Conservation (phyloP, 2,113 vertebrate genomes). For the Irena cyanogastra region DNA sequence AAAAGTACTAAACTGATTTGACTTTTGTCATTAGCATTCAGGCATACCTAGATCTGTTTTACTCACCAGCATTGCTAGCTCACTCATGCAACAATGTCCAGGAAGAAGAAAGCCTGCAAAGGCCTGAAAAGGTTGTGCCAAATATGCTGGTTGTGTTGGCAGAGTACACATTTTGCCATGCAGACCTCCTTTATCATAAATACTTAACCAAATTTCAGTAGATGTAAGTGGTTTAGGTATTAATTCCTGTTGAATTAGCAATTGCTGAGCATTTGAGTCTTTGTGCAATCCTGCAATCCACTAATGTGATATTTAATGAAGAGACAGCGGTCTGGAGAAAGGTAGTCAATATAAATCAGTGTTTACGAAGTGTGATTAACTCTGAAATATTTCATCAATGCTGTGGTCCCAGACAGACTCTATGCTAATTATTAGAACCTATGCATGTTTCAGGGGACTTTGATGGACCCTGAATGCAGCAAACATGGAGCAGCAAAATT, state of each 20-base stretch:
- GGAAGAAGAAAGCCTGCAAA: neutral
- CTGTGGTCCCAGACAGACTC: conserved; percentile 79
- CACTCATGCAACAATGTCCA: neutral
- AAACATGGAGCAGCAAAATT: conserved; percentile 75
- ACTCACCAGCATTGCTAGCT: neutral
- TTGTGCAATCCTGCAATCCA: conserved; percentile 77
- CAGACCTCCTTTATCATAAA: conserved; percentile 30
- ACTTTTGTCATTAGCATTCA: neutral
- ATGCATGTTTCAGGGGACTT: conserved; percentile 73
- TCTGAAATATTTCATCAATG: conserved; percentile 93
- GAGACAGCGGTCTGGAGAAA: conserved; percentile 93
- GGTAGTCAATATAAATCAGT: conserved; percentile 99
- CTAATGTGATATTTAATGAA: conserved; percentile 99
- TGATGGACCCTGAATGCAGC: conserved; percentile 65
- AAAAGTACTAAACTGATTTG: neutral
- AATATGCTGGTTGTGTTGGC: neutral
- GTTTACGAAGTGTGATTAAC: conserved; percentile 97
- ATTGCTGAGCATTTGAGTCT: conserved; percentile 75
- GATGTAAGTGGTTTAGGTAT: conserved; percentile 66
- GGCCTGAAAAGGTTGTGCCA: neutral
- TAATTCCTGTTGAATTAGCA: conserved; percentile 81
- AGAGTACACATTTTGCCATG: neutral
- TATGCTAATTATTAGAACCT: conserved; percentile 84
- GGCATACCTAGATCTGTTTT: neutral
- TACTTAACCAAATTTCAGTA: conserved; percentile 60